Evolutionary conservation across 2,113 vertebrate genomes (phyloP), one percentile per base, ranked within the genome.

Genomic region (Hyla sarda): DNA sequence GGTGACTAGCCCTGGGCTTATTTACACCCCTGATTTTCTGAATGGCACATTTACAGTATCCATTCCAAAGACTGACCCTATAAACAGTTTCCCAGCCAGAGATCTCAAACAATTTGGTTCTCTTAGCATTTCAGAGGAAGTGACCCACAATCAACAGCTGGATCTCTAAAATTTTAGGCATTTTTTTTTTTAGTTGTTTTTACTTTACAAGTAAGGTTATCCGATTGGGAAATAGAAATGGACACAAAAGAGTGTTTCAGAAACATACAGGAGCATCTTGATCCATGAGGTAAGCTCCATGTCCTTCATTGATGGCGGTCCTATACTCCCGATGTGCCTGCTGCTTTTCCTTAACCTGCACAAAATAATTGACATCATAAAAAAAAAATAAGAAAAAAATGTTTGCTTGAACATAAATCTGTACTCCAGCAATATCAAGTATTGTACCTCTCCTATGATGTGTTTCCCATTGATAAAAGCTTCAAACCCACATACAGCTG

Each of bases 401-500:
- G 62, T 32, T 47, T 72, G 34, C 13, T 14, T 47, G 4, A n/a
- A 30, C 6, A 82, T 52, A 19, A 41, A 50, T 52, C 11, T 10
- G 13, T 30, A 48, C 30, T 4, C 3, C 34, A 60, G 23, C 10
- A 1, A 54, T n/a, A 60, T 0, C 13, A 41, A 56, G 62, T 21
- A 69, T 23, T 87, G 91, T 91, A 97, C 96, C 96, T 97, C 88
- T 90, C 96, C 97, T 56, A 95, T 91, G 47, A 97, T 89, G 72
- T 97, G 96, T 73, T 96, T 97, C 76, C 95, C 96, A 17, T 97
- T 96, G 90, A 98, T 96, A 89, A 97, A 98, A 0, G 96, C 97
- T 90, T 98, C 96, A 87, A 98, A 98, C 11, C 95, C 96, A 89
- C 96, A 97, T 52, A 98, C 97, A 1, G 96, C 95, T 30, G 95